Evolutionary conservation across 2,888 invertebrate genomes (phyloP).

Genomic region (Corbicula japonica): DNA sequence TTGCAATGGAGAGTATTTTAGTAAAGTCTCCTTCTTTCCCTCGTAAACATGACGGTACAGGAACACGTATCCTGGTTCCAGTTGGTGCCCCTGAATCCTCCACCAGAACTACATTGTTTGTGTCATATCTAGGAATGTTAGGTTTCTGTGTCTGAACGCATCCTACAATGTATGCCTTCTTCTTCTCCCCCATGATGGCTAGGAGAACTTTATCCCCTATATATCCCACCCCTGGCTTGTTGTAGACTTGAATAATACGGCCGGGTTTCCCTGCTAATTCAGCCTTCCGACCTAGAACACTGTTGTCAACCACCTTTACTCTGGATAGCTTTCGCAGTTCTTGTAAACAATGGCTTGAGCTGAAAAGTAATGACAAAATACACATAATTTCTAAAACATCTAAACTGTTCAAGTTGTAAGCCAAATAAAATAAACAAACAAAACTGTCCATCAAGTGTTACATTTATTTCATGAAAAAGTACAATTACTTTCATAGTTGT

Average conservation of each 20-base stretch:
- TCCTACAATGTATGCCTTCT: slow-evolving; percentile 96
- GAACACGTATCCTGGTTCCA: slow-evolving; percentile 97
- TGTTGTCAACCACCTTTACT: slow-evolving; percentile 98
- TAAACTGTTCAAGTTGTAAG: too few species aligned
- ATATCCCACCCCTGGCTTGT: slow-evolving; percentile 88
- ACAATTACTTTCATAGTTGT: too few species aligned
- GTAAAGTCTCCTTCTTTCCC: slow-evolving; percentile 93
- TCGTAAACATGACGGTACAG: slow-evolving; percentile 95
- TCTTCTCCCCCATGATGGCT: slow-evolving; percentile 98
- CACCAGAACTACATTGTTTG: slow-evolving; percentile 97
- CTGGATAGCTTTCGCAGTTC: slow-evolving; percentile 89
- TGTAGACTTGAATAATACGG: slow-evolving; percentile 94
- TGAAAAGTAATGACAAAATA: too few species aligned
- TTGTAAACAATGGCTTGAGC: slow-evolving; percentile 76
- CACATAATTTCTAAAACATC: too few species aligned
- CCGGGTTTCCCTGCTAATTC: slow-evolving; percentile 98
- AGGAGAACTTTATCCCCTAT: slow-evolving; percentile 95
- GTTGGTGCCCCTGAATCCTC: slow-evolving; percentile 98
- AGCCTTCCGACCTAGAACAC: slow-evolving; percentile 96
- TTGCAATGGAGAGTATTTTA: slow-evolving; percentile 95
- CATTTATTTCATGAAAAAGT: too few species aligned
- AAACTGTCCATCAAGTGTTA: too few species aligned
- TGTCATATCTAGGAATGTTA: slow-evolving; percentile 96
- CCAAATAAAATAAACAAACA: too few species aligned
- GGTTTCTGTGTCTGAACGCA: slow-evolving; percentile 93